Evolutionary conservation across 2,888 invertebrate genomes (phyloP), one percentile per base, ranked within the genome.

Genomic region (Sialis fuliginosa): DNA sequence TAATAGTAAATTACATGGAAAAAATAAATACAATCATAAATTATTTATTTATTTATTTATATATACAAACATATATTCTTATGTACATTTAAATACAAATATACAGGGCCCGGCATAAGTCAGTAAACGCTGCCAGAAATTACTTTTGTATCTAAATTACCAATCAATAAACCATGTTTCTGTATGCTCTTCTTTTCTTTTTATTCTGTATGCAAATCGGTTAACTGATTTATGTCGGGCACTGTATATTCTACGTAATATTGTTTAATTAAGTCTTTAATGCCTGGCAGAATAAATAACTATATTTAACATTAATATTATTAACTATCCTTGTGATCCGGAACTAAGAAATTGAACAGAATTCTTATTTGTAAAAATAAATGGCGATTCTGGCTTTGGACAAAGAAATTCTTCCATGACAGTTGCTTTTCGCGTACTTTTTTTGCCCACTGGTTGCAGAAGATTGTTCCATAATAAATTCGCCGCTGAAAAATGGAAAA

Each of bases 401-500:
- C 82, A 82, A 46, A 68, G 62, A 58, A 82, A 73, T 30, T 66
- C 67, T 42, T 75, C 71, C 60, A 81, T 63, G 46, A 81, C 63
- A 10, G 70, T 64, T 0, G 75, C 72, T n/a, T 75, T 61, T 6
- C 64, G 68, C 44, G 60, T 62, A 1, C 75, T 72, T 59, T 81
- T 82, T 53, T 70, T 68, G 31, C 81, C 80, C 4, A 80, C 73
- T 0, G 81, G 81, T 57, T 82, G 77, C 22, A 82, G 59, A 50
- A 82, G 66, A 57, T 81, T 81, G 65, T 81, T 81, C 81, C 81
- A 81, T 1, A 81, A 63, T 37, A 81, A 68, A 57, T 81, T 81
- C 1, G 81, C 81, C 39, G 73, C 81, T 81, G 65, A 58, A 63
- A 59, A 42, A 47, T 32, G 45, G 48, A 22, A 22, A 22, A 22